phyloP scores from a whole-genome alignment of 2,113 vertebrate species.

The Cygnus atratus region DNA sequence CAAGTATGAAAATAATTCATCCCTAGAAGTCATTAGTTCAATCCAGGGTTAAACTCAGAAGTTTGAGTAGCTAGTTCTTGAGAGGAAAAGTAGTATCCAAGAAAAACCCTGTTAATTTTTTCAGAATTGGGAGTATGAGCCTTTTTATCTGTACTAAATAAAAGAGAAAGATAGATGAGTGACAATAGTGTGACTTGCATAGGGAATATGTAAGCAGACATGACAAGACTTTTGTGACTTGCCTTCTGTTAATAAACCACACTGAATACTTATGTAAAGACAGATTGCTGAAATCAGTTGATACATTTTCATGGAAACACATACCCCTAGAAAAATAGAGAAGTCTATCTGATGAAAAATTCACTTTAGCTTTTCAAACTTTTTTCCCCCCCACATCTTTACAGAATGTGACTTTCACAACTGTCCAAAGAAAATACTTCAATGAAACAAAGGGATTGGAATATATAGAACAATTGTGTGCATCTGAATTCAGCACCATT shows the following conservation, averaged over 20 bases:
- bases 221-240: neutral
- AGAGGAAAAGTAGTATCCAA: neutral
- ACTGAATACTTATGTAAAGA: neutral
- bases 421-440: constrained; percentile 94
- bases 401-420: constrained; percentile 88
- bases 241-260: neutral
- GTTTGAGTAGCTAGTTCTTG: neutral
- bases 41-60: neutral
- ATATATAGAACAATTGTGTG: constrained; percentile 92
- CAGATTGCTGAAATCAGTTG: neutral
- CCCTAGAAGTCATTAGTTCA: neutral
- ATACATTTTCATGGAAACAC: neutral
- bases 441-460: constrained; percentile 96
- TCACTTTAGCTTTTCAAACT: neutral
- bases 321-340: neutral
- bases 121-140: neutral
- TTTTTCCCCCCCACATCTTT: neutral
- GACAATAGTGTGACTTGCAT: neutral
- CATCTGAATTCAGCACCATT: constrained; percentile 88
- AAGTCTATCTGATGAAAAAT: neutral
- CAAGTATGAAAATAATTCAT: neutral
- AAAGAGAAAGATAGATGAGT: neutral
- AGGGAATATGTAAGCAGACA: neutral
- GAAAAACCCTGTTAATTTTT: neutral
- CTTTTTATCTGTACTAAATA: neutral